These are phyloP conservation scores for Danio jaintianensis DNA, from an alignment of 2,797 vertebrate genomes.

Conservation along the genomic window DNA sequence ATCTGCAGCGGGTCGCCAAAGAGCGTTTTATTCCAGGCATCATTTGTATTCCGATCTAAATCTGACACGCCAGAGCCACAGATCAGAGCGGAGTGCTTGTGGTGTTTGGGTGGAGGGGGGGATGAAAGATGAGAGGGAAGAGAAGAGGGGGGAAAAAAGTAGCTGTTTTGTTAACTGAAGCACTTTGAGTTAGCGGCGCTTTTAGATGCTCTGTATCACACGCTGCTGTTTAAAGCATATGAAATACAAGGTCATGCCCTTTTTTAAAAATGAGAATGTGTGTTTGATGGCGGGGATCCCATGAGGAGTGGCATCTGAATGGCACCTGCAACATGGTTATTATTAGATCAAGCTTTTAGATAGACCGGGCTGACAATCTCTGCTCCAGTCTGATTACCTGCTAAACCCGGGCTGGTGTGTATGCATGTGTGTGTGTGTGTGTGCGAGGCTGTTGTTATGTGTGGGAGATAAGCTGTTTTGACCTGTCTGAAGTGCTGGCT, in stretches of 20 bases:
- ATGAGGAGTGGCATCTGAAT: constrained; percentile 74
- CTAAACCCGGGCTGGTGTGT: constrained; percentile 22
- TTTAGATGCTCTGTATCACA: constrained; percentile 3
- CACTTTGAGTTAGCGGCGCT: constrained; percentile 19
- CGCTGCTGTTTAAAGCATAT: constrained; percentile 11
- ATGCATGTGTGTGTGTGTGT: constrained; percentile 33
- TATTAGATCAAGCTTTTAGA: constrained; percentile 74
- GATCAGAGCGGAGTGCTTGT: constrained; percentile 28
- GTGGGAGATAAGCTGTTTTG: constrained; percentile 70
- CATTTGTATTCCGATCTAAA: constrained; percentile 43
- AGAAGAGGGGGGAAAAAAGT: not conserved
- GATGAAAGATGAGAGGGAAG: constrained; percentile 27
- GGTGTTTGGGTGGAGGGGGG: constrained; percentile 68
- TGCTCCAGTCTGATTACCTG: not conserved
- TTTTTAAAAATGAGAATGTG: not conserved
- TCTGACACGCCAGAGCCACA: constrained; percentile 23
- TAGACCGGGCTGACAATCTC: constrained; percentile 52
- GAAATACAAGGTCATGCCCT: constrained; percentile 7
- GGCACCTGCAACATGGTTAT: constrained; percentile 72
- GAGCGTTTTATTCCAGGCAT: constrained; percentile 23
- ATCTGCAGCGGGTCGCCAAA: constrained; percentile 12
- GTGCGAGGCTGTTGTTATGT: constrained; percentile 52
- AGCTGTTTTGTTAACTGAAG: constrained; percentile 37
- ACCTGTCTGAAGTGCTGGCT: constrained; percentile 62
- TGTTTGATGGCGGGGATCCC: constrained; percentile 57